Percentiles rank a stretch among this genome's conserved stretches.
phyloP scores from a whole-genome alignment of 2,888 invertebrate species.

The Cartodere bifasciata region DNA sequence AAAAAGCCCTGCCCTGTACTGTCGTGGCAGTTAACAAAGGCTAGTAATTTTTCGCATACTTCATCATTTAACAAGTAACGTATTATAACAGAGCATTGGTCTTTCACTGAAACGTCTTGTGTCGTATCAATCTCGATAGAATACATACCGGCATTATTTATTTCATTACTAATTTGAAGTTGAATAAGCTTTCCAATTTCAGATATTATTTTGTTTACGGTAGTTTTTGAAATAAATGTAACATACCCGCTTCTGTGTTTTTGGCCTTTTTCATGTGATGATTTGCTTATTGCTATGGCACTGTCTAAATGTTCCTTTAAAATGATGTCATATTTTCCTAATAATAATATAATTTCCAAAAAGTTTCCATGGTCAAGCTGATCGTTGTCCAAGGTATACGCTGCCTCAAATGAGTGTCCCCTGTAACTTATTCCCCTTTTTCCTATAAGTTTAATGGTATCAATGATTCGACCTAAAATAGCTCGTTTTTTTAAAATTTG shows the following conservation, averaged over 20 bases:
- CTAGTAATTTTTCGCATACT: too few relatives aligned
- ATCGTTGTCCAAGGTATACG: conserved; percentile 4
- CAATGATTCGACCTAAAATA: conserved; percentile 6
- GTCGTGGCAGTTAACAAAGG: conserved; percentile 7
- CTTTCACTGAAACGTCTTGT: conserved; percentile 11
- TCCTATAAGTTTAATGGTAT: conserved; percentile 10
- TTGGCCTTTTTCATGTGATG: not conserved
- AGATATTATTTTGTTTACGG: not conserved
- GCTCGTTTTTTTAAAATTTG: conserved; percentile 5
- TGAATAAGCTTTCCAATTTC: not conserved
- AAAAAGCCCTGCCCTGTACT: conserved; percentile 6
- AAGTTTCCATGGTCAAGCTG: conserved; percentile 1
- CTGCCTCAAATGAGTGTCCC: conserved; percentile 5
- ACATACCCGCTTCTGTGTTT: not conserved
- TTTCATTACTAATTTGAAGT: conserved; percentile 4
- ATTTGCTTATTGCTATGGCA: not conserved
- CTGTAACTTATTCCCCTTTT: conserved; percentile 9
- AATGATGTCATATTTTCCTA: not conserved
- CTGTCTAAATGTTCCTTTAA: conserved; percentile 1
- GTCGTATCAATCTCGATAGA: conserved; percentile 12
- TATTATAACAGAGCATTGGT: conserved; percentile 9
- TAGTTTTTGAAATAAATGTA: not conserved
- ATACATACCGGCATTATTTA: conserved; percentile 10
- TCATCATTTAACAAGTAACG: conserved; percentile 5
- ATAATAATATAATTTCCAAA: conserved; percentile 1